phyloP scores from a whole-genome alignment of 2,797 vertebrate species.

The Anas capensis region DNA sequence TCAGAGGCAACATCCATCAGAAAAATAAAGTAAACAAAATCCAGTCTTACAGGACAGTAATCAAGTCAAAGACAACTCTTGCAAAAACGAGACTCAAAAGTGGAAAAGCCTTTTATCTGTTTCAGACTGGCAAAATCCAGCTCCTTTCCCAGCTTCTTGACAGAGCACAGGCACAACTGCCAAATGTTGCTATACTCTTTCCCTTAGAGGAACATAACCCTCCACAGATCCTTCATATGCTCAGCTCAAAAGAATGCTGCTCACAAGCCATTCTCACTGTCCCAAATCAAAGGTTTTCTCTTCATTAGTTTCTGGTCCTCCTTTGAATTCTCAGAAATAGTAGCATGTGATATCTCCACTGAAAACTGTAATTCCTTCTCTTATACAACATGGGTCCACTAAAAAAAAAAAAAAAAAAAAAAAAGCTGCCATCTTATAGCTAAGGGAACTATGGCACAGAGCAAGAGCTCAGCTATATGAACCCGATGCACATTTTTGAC shows the following conservation, averaged over 20 bases:
- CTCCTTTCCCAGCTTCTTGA: not conserved
- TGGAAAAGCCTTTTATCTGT: not conserved
- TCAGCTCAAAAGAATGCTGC: not conserved
- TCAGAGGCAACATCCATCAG: not conserved
- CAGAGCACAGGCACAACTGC: not conserved
- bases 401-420: too few relatives aligned
- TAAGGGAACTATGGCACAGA: not conserved
- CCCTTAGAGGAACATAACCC: not conserved
- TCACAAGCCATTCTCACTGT: not conserved
- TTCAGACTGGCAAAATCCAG: not conserved
- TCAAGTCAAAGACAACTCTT: not conserved
- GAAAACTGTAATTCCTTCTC: not conserved
- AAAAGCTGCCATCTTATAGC: not conserved
- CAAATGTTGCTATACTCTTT: not conserved
- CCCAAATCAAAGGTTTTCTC: not conserved
- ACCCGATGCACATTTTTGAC: not conserved
- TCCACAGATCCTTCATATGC: not conserved
- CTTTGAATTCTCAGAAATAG: not conserved
- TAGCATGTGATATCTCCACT: not conserved
- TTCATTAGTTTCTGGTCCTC: not conserved
- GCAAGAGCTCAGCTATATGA: not conserved
- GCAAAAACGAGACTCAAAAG: not conserved
- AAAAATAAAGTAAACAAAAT: not conserved
- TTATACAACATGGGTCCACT: not conserved
- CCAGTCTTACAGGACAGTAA: not conserved